A percentile compares a stretch with the other conserved stretches of the same genome.
Conservation (phyloP, 64 coral and sea anemone species). For the Pocillopora verrucosa region DNA sequence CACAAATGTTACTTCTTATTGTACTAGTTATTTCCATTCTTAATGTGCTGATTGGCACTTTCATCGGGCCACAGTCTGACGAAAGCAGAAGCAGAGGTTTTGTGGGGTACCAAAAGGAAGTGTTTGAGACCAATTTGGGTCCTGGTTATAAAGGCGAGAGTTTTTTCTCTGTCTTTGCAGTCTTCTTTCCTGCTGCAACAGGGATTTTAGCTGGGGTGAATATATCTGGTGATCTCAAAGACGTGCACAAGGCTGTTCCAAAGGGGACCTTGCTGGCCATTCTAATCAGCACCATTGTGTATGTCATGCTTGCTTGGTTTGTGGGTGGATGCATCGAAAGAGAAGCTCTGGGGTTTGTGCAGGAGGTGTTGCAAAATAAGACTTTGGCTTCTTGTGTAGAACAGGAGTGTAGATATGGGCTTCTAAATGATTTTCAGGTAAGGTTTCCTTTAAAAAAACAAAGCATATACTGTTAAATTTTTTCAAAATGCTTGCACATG, state of each 20-base stretch:
- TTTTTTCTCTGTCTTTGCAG: slow-evolving; percentile 96
- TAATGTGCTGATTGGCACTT: slow-evolving; percentile 91
- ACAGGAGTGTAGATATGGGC: slow-evolving; percentile 71
- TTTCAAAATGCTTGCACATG: too few relatives aligned
- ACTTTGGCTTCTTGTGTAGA: slow-evolving; percentile 49
- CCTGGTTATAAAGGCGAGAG: slow-evolving; percentile 78
- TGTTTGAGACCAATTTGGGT: slow-evolving; percentile 66
- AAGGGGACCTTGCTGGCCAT: slow-evolving; percentile 95
- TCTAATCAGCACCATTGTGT: slow-evolving; percentile 77
- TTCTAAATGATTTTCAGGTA: slow-evolving; percentile 90
- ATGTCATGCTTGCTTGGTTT: slow-evolving; percentile 79
- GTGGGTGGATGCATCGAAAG: slow-evolving; percentile 68
- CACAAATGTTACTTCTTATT: slow-evolving; percentile 77
- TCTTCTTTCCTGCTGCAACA: slow-evolving; percentile 97
- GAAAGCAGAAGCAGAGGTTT: slow-evolving; percentile 74
- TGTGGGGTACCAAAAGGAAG: slow-evolving; percentile 59
- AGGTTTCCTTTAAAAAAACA: background rate
- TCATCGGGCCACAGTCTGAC: slow-evolving; percentile 84
- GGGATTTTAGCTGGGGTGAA: slow-evolving; percentile 97
- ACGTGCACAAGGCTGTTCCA: slow-evolving; percentile 87
- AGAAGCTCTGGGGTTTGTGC: slow-evolving; percentile 74
- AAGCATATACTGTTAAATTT: too few relatives aligned
- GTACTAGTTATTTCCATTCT: slow-evolving; percentile 83
- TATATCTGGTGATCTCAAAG: slow-evolving; percentile 91
- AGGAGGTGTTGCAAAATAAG: slow-evolving; percentile 22